Base-by-base conservation (phyloP, 2,113 vertebrate species). In the Vidua macroura region DNA sequence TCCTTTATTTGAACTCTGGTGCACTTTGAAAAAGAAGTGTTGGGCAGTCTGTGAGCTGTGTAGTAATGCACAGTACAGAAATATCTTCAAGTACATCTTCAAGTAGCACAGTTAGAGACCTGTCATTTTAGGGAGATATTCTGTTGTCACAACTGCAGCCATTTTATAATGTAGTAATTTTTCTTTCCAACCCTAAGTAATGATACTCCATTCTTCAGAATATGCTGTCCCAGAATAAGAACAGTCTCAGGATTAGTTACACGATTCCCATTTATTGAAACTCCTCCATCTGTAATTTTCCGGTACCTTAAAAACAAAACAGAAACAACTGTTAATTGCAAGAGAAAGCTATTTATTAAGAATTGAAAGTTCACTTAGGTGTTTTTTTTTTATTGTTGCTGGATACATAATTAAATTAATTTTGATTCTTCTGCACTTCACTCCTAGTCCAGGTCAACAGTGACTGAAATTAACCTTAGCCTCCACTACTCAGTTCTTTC, bases 121-220 rank as follows among this genome's bases (percentile, higher is more conserved):
- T 1, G 1, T 73, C 3, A 0, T 39, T 88, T 63, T 7, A 79
- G 31, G 30, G 23, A 83, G 48, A n/a, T 2, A 22, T 0, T 88
- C 80, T 76, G n/a, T 66, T 60, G 81, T 98, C 90, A 98, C 72
- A 98, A 88, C 63, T 97, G 97, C 88, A 99, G 98, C 99, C 99
- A 99, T 96, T 99, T 99, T 95, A 99, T 98, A 95, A 99, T 98
- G 92, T 99, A 98, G 83, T 98, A 99, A 95, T 99, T 99, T 94
- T 93, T 99, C 97, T 99, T 99, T 89, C 99, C 99, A 92, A 99
- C 98, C 94, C 97, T 97, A 83, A 99, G 97, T 78, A 99, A 93
- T 1, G 98, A 98, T n/a, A 99, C 98, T 94, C 99, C 99, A 39
- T 99, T 99, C 56, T 98, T 98, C 59, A 99, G 98, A 93, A 99